A percentile compares a stretch with the other conserved stretches of the same genome.
These are phyloP conservation scores for Alethe castanea DNA, from an alignment of 2,113 vertebrate genomes.

Conservation along the genomic window DNA sequence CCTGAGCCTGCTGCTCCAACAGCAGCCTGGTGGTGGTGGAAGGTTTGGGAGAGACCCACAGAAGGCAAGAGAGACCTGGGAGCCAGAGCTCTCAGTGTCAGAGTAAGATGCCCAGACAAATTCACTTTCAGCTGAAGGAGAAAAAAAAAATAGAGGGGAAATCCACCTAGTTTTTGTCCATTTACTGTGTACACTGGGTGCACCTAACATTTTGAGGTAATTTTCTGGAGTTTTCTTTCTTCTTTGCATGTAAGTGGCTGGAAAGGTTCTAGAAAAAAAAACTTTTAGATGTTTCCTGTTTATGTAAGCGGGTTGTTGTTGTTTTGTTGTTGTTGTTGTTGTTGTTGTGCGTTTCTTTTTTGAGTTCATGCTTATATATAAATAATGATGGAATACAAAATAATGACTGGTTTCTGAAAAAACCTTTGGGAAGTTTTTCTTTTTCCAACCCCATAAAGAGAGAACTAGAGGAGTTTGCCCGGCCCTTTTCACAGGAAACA, in stretches of 20 bases:
- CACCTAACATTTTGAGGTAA: not conserved
- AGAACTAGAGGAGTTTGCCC: not conserved
- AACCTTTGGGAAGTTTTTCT: not conserved
- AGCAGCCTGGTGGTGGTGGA: not conserved
- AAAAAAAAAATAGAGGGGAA: not conserved
- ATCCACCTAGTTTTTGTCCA: not conserved
- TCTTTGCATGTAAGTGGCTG: not conserved
- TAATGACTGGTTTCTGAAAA: slow-evolving; percentile 21
- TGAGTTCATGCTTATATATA: not conserved
- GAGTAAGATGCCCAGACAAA: not conserved
- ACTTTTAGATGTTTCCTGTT: slow-evolving; percentile 32
- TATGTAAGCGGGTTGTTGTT: not conserved
- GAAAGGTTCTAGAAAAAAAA: slow-evolving; percentile 44
- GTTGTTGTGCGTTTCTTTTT: not conserved
- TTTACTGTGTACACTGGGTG: not conserved
- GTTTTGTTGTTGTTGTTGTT: not conserved
- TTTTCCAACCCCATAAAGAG: not conserved
- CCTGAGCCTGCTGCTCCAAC: not conserved
- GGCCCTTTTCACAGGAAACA: not conserved
- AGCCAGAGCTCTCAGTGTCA: not conserved
- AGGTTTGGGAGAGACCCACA: not conserved
- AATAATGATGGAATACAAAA: slow-evolving; percentile 18
- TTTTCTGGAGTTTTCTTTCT: not conserved
- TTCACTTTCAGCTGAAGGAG: not conserved
- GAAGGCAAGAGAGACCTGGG: not conserved